Percentiles rank a stretch among this genome's conserved stretches.
Evolutionary conservation across 2,888 invertebrate species (phyloP).

Genomic region (Eurytoma adleriae): DNA sequence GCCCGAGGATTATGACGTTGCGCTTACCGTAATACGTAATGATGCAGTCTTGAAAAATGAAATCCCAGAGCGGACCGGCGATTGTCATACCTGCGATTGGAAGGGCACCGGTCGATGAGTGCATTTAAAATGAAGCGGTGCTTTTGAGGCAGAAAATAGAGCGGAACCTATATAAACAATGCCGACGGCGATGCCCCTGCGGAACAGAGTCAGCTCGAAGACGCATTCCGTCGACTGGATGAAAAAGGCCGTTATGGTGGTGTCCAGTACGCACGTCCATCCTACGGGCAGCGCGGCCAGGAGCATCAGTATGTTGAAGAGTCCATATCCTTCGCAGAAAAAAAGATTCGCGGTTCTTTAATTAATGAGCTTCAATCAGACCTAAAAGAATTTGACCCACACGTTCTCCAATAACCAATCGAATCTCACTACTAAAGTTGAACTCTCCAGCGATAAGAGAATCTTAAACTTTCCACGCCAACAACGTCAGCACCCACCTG

Average conservation of each 20-base stretch:
- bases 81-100: conserved; percentile 83
- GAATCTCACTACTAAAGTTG: too few species aligned
- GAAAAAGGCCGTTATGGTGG: conserved; percentile 84
- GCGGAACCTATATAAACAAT: conserved; percentile 83
- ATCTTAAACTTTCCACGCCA: too few species aligned
- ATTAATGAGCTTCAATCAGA: too few species aligned
- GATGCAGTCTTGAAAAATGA: conserved; percentile 83
- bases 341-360: neutral
- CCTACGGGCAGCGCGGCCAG: conserved; percentile 80
- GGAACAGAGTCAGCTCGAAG: conserved; percentile 81
- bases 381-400: too few species aligned
- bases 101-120: neutral
- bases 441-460: too few species aligned
- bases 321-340: conserved; percentile 78
- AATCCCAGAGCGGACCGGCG: conserved; percentile 87
- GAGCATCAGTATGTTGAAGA: conserved; percentile 82
- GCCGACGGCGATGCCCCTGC: conserved; percentile 85
- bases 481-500: conserved; percentile 20
- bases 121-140: neutral
- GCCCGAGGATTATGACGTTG: conserved; percentile 83
- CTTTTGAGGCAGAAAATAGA: neutral
- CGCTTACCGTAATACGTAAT: conserved; percentile 83
- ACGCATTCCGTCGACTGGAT: conserved; percentile 87
- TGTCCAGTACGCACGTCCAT: conserved; percentile 84
- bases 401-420: too few species aligned